Conservation (phyloP, 2,113 vertebrate species). For the Ailuropoda melanoleuca region DNA sequence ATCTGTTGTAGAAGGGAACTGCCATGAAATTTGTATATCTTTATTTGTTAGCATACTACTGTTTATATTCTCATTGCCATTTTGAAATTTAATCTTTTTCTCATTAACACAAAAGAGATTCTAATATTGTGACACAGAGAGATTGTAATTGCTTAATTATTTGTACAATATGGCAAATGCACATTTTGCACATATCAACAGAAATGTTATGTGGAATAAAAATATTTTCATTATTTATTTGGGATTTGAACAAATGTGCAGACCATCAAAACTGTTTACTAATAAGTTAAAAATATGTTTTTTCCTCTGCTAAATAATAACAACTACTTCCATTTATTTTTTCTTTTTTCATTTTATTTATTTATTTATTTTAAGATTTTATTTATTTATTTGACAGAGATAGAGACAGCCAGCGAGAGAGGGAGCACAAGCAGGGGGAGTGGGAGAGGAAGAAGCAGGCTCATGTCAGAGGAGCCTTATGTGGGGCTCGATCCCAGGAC, state of each 20-base stretch:
- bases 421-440: too few species aligned
- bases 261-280: slow-evolving; percentile 12
- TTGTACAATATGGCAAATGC: slow-evolving; percentile 72
- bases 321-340: not conserved
- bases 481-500: too few species aligned
- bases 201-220: slow-evolving; percentile 64
- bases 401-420: too few species aligned
- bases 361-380: too few species aligned
- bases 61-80: slow-evolving; percentile 56
- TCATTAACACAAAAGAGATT: slow-evolving; percentile 70
- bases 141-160: slow-evolving; percentile 76
- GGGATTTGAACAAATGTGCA: slow-evolving; percentile 65
- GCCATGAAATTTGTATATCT: slow-evolving; percentile 8
- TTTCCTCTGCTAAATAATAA: not conserved
- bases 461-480: too few species aligned
- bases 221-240: slow-evolving; percentile 68
- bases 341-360: too few species aligned
- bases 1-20: not conserved
- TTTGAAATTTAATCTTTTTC: slow-evolving; percentile 67
- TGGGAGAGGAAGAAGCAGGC: too few species aligned
- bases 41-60: slow-evolving; percentile 44
- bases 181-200: slow-evolving; percentile 69
- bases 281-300: not conserved
- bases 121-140: slow-evolving; percentile 77
- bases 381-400: too few species aligned